Conservation (phyloP, 2,888 invertebrate species). For the Cantharis flavilabris region DNA sequence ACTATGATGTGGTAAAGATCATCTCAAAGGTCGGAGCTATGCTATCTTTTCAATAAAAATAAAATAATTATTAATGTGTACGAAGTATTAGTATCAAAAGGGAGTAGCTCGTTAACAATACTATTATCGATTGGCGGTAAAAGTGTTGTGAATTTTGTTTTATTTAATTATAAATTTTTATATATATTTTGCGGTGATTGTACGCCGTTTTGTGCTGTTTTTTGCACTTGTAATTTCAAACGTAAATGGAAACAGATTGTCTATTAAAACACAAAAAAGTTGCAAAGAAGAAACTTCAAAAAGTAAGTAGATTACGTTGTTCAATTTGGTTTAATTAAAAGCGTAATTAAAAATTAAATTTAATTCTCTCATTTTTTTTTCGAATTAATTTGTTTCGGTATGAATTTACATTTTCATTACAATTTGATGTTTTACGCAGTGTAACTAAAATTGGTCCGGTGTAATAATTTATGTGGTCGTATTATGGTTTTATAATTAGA, state of each 20-base stretch:
- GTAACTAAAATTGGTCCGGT: neutral
- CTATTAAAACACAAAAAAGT: constrained; percentile 10
- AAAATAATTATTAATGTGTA: neutral
- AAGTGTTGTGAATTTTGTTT: neutral
- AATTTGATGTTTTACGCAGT: neutral
- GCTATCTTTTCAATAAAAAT: neutral
- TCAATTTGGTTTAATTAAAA: neutral
- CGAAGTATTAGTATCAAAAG: neutral
- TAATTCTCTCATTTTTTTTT: neutral
- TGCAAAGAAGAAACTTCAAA: neutral
- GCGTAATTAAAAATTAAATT: neutral
- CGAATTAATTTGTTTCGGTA: neutral
- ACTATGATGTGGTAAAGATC: neutral
- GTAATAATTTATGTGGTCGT: neutral
- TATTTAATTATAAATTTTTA: too few species aligned
- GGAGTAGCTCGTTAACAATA: neutral
- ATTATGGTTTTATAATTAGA: neutral
- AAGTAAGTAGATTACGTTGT: neutral
- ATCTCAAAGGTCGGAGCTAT: constrained; percentile 9
- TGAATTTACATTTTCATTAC: neutral
- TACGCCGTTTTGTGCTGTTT: neutral
- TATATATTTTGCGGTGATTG: neutral
- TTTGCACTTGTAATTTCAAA: neutral
- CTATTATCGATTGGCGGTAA: neutral
- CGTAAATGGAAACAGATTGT: constrained; percentile 26